A percentile compares a stretch with the other conserved stretches of the same genome.
Evolutionary conservation across 1,140 invertebrate species (phyloP).

Genomic region (Pinna nobilis): DNA sequence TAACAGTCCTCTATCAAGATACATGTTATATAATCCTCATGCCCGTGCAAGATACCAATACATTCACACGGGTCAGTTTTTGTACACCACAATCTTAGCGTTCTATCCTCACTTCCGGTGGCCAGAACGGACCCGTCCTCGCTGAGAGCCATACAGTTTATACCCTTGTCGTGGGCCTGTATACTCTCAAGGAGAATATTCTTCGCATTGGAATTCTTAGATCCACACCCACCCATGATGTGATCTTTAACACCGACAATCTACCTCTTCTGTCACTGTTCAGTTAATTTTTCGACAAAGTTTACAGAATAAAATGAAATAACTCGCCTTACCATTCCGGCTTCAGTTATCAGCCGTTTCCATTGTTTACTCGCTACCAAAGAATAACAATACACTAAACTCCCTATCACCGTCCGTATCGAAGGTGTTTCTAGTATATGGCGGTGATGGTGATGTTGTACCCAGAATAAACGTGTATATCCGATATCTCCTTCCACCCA

Average conservation of each 20-base stretch:
- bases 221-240: slow-evolving; percentile 66
- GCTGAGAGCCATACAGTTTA: slow-evolving; percentile 78
- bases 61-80: slow-evolving; percentile 76
- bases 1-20: slow-evolving; percentile 76
- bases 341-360: not conserved
- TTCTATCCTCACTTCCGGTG: slow-evolving; percentile 78
- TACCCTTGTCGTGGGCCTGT: slow-evolving; percentile 74
- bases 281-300: not conserved
- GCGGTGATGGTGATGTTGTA: no score
- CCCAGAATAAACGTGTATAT: not conserved
- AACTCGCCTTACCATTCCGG: not conserved
- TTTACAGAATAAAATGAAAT: slow-evolving; percentile 1
- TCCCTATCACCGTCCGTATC: no score
- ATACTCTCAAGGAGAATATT: slow-evolving; percentile 64
- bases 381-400: no score
- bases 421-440: no score
- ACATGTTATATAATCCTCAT: slow-evolving; percentile 77
- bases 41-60: slow-evolving; percentile 76
- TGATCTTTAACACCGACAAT: not conserved
- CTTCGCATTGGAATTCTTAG: slow-evolving; percentile 57
- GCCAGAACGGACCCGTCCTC: slow-evolving; percentile 78
- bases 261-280: not conserved
- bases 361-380: no score
- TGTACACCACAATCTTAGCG: slow-evolving; percentile 77
- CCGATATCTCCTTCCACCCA: not conserved